These are phyloP conservation scores for Strongylocentrotus purpuratus DNA, from an alignment of 35 echinoderm and acorn worm genomes.

Conservation along the genomic window DNA sequence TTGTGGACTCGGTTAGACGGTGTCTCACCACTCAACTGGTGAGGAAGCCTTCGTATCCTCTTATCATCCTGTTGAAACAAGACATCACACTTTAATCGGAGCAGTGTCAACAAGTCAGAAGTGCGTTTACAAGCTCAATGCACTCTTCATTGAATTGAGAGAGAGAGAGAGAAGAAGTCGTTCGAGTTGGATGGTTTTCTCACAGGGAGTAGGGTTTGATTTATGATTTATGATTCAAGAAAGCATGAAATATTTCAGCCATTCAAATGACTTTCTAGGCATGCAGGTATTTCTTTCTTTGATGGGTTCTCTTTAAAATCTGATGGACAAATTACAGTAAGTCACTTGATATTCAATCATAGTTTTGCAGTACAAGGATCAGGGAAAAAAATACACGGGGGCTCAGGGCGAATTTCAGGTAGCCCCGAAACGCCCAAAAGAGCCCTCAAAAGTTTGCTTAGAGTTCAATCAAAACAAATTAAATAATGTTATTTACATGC, in stretches of 20 bases:
- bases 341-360: neutral
- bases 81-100: neutral
- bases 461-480: too few species aligned
- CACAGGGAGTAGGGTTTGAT: neutral
- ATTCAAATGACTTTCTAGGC: neutral
- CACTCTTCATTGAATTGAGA: neutral
- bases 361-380: too few species aligned
- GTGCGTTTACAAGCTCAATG: neutral
- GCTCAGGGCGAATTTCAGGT: too few species aligned
- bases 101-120: neutral
- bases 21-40: slow-evolving; percentile 83
- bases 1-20: slow-evolving; percentile 69
- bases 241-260: neutral
- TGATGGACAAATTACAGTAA: neutral
- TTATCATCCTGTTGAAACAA: slow-evolving; percentile 42
- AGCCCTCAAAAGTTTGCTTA: too few species aligned
- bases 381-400: too few species aligned
- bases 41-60: slow-evolving; percentile 72
- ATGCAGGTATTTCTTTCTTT: too few species aligned
- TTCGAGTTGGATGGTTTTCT: neutral
- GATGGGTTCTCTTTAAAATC: neutral
- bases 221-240: neutral
- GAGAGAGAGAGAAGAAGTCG: neutral
- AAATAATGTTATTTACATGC: too few species aligned
- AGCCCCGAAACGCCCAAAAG: too few species aligned